Evolutionary conservation across 2,113 vertebrate genomes (phyloP).

Genomic region (Cairina moschata): DNA sequence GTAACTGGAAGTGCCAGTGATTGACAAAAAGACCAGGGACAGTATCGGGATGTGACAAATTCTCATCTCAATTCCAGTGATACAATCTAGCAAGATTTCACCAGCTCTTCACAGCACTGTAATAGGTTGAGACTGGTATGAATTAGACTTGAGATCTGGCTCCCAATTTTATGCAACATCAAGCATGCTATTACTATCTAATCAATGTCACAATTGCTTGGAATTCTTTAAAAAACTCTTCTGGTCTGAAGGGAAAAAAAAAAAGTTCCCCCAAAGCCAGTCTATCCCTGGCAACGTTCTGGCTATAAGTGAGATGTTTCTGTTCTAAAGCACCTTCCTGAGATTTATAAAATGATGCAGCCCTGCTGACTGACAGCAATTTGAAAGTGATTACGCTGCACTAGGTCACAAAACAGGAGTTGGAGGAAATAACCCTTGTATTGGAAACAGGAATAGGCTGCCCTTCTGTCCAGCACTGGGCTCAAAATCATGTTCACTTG

Average conservation of each 20-base stretch:
- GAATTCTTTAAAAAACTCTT: neutral
- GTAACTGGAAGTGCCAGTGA: neutral
- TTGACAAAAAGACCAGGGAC: neutral
- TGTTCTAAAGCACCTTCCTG: neutral
- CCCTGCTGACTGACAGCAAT: neutral
- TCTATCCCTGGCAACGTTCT: neutral
- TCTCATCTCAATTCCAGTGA: neutral
- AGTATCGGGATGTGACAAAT: slow-evolving; percentile 17
- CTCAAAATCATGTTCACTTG: neutral
- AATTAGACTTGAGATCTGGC: neutral
- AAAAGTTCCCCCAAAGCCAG: neutral
- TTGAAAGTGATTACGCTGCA: neutral
- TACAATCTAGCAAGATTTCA: neutral
- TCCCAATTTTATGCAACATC: neutral
- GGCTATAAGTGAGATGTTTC: neutral
- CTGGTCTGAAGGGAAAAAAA: neutral
- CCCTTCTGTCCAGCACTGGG: neutral
- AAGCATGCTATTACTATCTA: neutral
- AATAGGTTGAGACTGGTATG: neutral
- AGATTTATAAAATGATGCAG: neutral
- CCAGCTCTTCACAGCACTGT: neutral
- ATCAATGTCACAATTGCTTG: neutral
- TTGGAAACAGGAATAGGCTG: neutral
- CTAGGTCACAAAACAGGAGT: neutral
- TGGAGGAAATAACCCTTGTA: neutral